Base-by-base conservation (phyloP, 2,888 invertebrate species). In the Microplitis manilae region DNA sequence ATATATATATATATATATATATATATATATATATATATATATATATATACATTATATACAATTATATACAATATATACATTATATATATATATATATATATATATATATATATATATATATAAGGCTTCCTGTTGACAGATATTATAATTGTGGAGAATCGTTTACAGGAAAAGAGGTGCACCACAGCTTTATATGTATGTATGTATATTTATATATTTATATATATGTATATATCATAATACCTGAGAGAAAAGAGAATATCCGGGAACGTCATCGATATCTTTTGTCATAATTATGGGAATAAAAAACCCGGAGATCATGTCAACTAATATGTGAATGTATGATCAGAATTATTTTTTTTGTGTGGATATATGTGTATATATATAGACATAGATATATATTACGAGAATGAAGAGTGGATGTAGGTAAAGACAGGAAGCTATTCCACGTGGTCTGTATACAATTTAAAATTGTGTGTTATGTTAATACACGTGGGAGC, bases 121-220 rank as follows among this genome's bases (percentile, higher is more conserved):
- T 50, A 2, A 65, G 13, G n/a, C 6, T 38, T 68, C 40, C 15
- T n/a, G 68, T 40, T 39, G 20, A 9, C 9, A 40, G 15, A 39
- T 13, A 15, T 67, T 38, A 38, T 13, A 38, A 6, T 38, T 13
- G 67, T 68, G 9, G n/a, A 20, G 50, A 59, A 70, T 60, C 2
- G 17, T 84, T 85, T 84, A 87, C 89, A 88, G 87, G 88, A 72
- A 88, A 86, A 85, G 85, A 81, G 81, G 76, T 85, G 84, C 84
- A 86, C 86, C 86, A 84, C 87, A 85, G 85, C 86, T 85, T 88
- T 87, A 30, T 30, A 30, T 30, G 30, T 30, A 30, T 30, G 2
- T 87, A 85, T 86, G 88, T 59, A 87, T 86, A 87, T 30, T 0
- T 30, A 30, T 30, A 4, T 87, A 85, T 86, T 87, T 59, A 87